Conservation (phyloP, 2,888 invertebrate species). For the Scaptomyza polygonia region DNA sequence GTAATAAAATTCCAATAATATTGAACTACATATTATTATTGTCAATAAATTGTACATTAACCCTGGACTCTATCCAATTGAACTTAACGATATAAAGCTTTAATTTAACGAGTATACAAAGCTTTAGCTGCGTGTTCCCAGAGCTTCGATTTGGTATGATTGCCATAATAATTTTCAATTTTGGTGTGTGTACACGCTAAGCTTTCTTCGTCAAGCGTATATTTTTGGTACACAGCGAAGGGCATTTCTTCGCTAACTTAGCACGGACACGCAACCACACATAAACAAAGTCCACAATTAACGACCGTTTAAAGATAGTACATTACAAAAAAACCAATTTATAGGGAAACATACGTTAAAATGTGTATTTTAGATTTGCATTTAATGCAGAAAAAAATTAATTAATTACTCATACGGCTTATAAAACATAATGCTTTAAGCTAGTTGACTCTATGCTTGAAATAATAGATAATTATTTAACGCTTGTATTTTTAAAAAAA, state of each 20-base stretch:
- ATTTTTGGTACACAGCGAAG: neutral
- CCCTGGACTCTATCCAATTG: too few relatives aligned
- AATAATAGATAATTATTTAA: too few relatives aligned
- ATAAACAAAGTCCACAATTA: neutral
- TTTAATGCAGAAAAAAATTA: too few relatives aligned
- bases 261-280: neutral
- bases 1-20: too few relatives aligned
- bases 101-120: neutral
- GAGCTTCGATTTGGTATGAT: too few relatives aligned
- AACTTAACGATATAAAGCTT: too few relatives aligned
- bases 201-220: neutral
- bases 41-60: too few relatives aligned
- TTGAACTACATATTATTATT: too few relatives aligned
- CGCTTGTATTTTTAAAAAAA: too few relatives aligned
- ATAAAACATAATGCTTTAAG: too few relatives aligned
- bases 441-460: too few relatives aligned
- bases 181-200: constrained; percentile 26
- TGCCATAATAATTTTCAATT: neutral
- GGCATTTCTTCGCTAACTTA: constrained; percentile 11
- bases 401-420: too few relatives aligned
- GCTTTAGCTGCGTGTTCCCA: neutral
- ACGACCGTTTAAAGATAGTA: neutral
- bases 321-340: neutral
- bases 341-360: neutral
- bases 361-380: neutral